phyloP scores from a whole-genome alignment of 2,797 vertebrate species.

The Tinamus major region DNA sequence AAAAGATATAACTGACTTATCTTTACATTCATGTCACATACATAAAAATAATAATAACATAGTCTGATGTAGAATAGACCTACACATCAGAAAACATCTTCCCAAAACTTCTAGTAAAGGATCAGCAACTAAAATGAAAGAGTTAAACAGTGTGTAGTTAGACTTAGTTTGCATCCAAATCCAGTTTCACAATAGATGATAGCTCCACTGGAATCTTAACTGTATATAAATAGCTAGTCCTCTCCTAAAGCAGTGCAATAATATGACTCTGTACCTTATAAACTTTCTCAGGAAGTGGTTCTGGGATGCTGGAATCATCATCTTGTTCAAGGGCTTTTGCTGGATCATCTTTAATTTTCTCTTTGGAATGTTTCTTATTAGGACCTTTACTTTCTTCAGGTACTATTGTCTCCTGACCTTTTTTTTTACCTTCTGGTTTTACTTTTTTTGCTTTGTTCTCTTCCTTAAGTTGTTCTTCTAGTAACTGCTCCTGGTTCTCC shows the following conservation, averaged over 20 bases:
- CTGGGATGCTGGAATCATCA: not conserved
- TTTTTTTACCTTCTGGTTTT: slow-evolving; percentile 59
- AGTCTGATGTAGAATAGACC: not conserved
- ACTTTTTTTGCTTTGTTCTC: slow-evolving; percentile 79
- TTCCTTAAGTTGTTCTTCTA: slow-evolving; percentile 80
- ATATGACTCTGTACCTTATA: slow-evolving; percentile 68
- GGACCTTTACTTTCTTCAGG: slow-evolving; percentile 24
- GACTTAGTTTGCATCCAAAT: not conserved
- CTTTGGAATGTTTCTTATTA: slow-evolving; percentile 51
- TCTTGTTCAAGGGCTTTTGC: not conserved
- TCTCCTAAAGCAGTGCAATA: not conserved
- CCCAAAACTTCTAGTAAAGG: not conserved
- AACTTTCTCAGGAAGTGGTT: slow-evolving; percentile 10
- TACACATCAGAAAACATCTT: not conserved
- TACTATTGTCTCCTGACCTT: slow-evolving; percentile 10
- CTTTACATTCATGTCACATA: not conserved
- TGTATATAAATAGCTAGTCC: not conserved
- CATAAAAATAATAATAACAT: not conserved
- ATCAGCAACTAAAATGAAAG: not conserved
- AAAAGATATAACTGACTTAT: not conserved
- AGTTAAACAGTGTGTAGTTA: not conserved
- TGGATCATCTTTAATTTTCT: slow-evolving; percentile 61
- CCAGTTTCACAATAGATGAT: not conserved
- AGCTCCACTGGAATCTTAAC: not conserved
- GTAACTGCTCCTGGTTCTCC: slow-evolving; percentile 82